Conservation (phyloP, 2,888 invertebrate genomes). For the Allolobophora icterica region DNA sequence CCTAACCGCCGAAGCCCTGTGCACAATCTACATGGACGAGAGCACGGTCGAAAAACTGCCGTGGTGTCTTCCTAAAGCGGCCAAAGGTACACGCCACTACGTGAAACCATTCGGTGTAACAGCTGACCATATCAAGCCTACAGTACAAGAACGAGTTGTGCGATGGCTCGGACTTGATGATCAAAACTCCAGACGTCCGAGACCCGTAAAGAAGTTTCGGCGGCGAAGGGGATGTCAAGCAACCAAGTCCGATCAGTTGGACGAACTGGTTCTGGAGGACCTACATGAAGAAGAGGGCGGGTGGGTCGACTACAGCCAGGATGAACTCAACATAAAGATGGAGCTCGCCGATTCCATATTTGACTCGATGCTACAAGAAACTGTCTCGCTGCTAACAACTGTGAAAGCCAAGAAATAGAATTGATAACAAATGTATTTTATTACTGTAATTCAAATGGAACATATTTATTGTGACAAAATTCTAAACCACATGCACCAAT, state of each 20-base stretch:
- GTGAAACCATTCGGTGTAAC: conserved; percentile 60
- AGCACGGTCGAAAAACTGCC: conserved; percentile 61
- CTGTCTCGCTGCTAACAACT: conserved; percentile 54
- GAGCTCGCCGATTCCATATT: conserved; percentile 70
- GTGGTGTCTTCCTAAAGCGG: conserved; percentile 67
- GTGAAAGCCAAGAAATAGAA: conserved; percentile 21
- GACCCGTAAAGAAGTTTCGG: conserved; percentile 7
- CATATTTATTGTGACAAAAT: neutral
- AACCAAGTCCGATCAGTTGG: conserved; percentile 72
- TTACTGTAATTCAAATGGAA: neutral
- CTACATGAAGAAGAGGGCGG: conserved; percentile 76
- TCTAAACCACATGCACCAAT: neutral
- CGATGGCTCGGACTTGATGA: conserved; percentile 55
- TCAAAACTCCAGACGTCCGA: neutral
- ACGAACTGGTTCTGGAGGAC: conserved; percentile 76
- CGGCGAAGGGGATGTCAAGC: conserved; percentile 53
- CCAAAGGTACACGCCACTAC: conserved; percentile 62
- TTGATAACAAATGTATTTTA: neutral
- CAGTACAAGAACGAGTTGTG: conserved; percentile 56
- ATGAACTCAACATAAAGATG: conserved; percentile 75
- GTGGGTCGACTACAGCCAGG: conserved; percentile 78
- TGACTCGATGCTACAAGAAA: conserved; percentile 69
- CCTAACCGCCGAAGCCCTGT: conserved; percentile 61
- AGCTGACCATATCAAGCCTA: conserved; percentile 54
- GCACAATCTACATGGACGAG: conserved; percentile 60